Conservation (phyloP, 2,797 vertebrate species). For the Poecilia gillii region DNA sequence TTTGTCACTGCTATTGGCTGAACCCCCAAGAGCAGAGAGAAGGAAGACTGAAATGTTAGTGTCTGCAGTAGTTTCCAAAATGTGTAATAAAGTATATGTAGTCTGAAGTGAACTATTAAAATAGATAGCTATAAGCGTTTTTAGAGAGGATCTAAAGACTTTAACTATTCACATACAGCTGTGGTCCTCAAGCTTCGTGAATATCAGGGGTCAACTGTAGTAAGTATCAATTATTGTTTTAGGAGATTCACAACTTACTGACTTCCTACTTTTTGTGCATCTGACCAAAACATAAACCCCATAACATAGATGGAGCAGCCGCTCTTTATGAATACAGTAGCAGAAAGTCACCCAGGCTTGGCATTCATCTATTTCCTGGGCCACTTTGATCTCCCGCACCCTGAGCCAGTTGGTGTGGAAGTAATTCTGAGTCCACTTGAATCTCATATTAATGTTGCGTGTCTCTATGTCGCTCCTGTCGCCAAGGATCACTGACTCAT, state of each 20-base stretch:
- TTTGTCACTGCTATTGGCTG: neutral
- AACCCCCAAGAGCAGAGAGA: neutral
- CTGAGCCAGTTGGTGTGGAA: slow-evolving; percentile 64
- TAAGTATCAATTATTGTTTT: neutral
- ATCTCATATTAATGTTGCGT: slow-evolving; percentile 58
- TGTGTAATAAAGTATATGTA: neutral
- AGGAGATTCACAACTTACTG: neutral
- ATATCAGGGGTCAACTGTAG: neutral
- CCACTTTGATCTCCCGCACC: slow-evolving; percentile 44
- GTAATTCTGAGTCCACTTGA: slow-evolving; percentile 68
- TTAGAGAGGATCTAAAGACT: neutral
- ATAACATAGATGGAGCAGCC: slow-evolving; percentile 6
- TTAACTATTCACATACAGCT: neutral
- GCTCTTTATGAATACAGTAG: slow-evolving; percentile 38
- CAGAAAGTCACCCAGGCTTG: slow-evolving; percentile 36
- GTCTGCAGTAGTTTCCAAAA: neutral
- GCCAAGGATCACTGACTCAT: slow-evolving; percentile 69
- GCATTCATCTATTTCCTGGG: slow-evolving; percentile 48
- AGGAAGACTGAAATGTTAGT: neutral
- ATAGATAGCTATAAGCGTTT: neutral
- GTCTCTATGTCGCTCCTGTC: slow-evolving; percentile 49
- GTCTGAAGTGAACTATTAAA: neutral
- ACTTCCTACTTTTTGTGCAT: neutral
- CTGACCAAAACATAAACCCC: neutral
- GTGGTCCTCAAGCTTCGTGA: neutral